A percentile compares a stretch with the other conserved stretches of the same genome.
phyloP scores from a whole-genome alignment of 2,113 vertebrate genomes.

The Elaphurus davidianus region DNA sequence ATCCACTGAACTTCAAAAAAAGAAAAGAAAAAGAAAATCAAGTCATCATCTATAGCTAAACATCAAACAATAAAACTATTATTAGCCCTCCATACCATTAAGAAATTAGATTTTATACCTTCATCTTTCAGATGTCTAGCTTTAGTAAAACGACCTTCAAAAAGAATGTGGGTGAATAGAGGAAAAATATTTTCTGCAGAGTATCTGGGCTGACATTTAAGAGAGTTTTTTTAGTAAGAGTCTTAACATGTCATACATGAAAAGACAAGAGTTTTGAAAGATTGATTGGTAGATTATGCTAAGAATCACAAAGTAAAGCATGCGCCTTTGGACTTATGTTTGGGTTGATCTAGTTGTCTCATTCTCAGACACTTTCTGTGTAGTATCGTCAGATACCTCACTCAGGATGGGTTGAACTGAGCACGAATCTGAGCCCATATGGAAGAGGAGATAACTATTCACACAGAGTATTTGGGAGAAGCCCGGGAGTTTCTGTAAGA shows the following conservation, averaged over 20 bases:
- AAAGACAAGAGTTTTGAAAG: constrained; percentile 67
- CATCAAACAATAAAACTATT: constrained; percentile 76
- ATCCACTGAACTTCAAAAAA: constrained; percentile 56
- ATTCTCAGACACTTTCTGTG: background rate
- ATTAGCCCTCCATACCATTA: constrained; percentile 65
- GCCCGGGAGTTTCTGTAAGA: background rate
- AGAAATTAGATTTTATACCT: constrained; percentile 46
- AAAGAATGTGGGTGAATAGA: constrained; percentile 62
- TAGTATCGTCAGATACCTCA: background rate
- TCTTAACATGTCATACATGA: constrained; percentile 55
- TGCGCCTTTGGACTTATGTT: background rate
- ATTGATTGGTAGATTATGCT: constrained; percentile 11
- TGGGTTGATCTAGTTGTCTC: background rate
- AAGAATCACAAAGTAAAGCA: background rate
- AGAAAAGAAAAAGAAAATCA: background rate
- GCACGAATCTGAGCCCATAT: background rate
- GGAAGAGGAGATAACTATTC: background rate
- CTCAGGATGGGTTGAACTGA: background rate
- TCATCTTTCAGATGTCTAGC: constrained; percentile 65
- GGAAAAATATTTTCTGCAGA: constrained; percentile 20
- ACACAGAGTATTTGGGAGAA: background rate
- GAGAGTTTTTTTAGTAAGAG: constrained; percentile 61
- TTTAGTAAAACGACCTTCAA: constrained; percentile 68
- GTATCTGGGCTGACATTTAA: constrained; percentile 68
- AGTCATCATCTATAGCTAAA: constrained; percentile 55